Conservation (phyloP, 2,888 invertebrate genomes). For the Pediacus dermestoides region DNA sequence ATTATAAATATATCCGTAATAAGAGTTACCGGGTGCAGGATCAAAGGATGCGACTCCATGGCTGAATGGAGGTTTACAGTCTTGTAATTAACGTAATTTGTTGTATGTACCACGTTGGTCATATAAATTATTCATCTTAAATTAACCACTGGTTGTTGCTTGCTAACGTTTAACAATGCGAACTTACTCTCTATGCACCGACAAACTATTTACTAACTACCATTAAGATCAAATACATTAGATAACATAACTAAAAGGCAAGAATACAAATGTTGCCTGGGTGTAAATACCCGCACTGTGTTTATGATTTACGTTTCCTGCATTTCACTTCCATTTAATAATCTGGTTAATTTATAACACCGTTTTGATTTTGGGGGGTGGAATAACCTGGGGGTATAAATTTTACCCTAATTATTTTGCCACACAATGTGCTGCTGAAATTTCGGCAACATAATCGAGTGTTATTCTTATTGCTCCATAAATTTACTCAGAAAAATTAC, state of each 20-base stretch:
- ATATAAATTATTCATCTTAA: constrained; percentile 42
- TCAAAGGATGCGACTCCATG: constrained; percentile 4
- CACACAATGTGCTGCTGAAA: no score
- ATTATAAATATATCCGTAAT: constrained; percentile 1
- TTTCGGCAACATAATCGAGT: no score
- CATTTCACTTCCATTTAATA: constrained; percentile 9
- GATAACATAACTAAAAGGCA: constrained; percentile 42
- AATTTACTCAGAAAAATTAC: no score
- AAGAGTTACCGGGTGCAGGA: not conserved
- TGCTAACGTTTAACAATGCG: constrained; percentile 12
- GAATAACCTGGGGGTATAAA: no score
- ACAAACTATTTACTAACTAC: constrained; percentile 46
- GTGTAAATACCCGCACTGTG: constrained; percentile 15
- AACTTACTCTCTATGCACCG: constrained; percentile 20
- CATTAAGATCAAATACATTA: constrained; percentile 46
- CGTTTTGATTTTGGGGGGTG: no score
- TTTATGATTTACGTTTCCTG: constrained; percentile 30
- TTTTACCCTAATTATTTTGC: no score
- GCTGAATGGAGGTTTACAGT: constrained; percentile 3
- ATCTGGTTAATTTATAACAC: no score
- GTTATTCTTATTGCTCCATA: no score
- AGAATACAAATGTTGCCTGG: constrained; percentile 38
- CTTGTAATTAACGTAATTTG: constrained; percentile 37
- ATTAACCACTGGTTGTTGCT: constrained; percentile 27
- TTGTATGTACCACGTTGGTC: constrained; percentile 28